Conservation (phyloP, 2,113 vertebrate genomes). For the Apistogramma diplotaenia region DNA sequence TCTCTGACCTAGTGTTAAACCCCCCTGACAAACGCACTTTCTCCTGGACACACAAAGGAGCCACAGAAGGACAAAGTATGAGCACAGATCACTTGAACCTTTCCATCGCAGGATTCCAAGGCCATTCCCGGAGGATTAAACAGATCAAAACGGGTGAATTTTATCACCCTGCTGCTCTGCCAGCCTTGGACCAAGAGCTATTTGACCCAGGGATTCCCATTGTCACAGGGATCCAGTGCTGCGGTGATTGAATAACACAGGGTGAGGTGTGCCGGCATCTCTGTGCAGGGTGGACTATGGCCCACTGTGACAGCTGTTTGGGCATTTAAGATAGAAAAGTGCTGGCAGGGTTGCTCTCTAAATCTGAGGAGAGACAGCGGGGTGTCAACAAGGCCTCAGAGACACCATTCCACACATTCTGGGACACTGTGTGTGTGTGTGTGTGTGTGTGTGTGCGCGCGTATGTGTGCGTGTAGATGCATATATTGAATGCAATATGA, state of each 20-base stretch:
- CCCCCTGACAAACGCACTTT: constrained; percentile 41
- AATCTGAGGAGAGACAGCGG: constrained; percentile 46
- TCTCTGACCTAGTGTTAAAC: constrained; percentile 58
- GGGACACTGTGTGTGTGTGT: not conserved
- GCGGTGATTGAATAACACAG: constrained; percentile 19
- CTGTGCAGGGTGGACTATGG: not conserved
- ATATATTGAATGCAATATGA: not conserved
- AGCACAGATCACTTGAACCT: constrained; percentile 28
- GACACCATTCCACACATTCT: constrained; percentile 58
- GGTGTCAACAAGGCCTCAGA: constrained; percentile 57
- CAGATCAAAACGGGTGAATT: constrained; percentile 55
- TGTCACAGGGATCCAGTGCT: constrained; percentile 44
- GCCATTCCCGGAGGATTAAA: constrained; percentile 52
- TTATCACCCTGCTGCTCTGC: constrained; percentile 20
- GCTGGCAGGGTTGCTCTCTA: constrained; percentile 48
- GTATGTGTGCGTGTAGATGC: not conserved
- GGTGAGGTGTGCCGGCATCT: constrained; percentile 44
- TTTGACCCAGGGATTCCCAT: constrained; percentile 58
- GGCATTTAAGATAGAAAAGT: constrained; percentile 45
- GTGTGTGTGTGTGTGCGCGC: constrained; percentile 5
- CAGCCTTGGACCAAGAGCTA: not conserved
- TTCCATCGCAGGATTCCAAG: constrained; percentile 63
- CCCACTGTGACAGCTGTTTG: constrained; percentile 52
- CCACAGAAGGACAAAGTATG: constrained; percentile 45
- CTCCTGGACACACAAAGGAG: constrained; percentile 20